Evolutionary conservation across 1,140 invertebrate species (phyloP).

Genomic region (Drosophila parabipectinata): DNA sequence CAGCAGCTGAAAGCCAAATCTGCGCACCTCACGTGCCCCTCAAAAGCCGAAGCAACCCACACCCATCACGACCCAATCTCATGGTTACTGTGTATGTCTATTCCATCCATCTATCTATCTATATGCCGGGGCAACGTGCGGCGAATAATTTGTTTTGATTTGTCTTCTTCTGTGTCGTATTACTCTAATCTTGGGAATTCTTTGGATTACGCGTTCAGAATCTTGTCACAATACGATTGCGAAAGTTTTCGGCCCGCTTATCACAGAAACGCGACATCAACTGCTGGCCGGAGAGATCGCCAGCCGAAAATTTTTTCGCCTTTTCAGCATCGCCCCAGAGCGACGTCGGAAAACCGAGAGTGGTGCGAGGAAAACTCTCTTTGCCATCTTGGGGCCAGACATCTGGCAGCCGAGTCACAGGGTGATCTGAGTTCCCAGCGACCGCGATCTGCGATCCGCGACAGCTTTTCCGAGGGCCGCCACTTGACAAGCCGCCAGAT

Average conservation of each 20-base stretch:
- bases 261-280: slow-evolving; percentile 67
- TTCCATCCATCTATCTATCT: not conserved
- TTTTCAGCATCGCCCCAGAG: slow-evolving; percentile 36
- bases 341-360: slow-evolving; percentile 1
- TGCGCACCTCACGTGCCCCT: slow-evolving; percentile 54
- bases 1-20: slow-evolving; percentile 20
- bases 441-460: not conserved
- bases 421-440: slow-evolving; percentile 30
- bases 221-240: slow-evolving; percentile 9
- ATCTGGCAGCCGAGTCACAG: slow-evolving; percentile 67
- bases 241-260: slow-evolving; percentile 50
- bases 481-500: slow-evolving; percentile 74
- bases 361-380: not conserved
- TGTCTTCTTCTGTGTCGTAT: slow-evolving; percentile 19
- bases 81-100: slow-evolving; percentile 34
- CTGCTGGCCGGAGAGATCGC: slow-evolving; percentile 44
- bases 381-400: slow-evolving; percentile 51
- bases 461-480: slow-evolving; percentile 39
- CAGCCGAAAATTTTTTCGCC: slow-evolving; percentile 46
- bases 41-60: slow-evolving; percentile 29
- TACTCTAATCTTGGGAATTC: slow-evolving; percentile 32
- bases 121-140: slow-evolving; percentile 37
- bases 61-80: slow-evolving; percentile 44
- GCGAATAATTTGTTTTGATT: slow-evolving; percentile 54
- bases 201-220: slow-evolving; percentile 30